A percentile compares a stretch with the other conserved stretches of the same genome.
Evolutionary conservation across 92 coral and sea anemone species (phyloP).

Genomic region (Bergia sp.): DNA sequence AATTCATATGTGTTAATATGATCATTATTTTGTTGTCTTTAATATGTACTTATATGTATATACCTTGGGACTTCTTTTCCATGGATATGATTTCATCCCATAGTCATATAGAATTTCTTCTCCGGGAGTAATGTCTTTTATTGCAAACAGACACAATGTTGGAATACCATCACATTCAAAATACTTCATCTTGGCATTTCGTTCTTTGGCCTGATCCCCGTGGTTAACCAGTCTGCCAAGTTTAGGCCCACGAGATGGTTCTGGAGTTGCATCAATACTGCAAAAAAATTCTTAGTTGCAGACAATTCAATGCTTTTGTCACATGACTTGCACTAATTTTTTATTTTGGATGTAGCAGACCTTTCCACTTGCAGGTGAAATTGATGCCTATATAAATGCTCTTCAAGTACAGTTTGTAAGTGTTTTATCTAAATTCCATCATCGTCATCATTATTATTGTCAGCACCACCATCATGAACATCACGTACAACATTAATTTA

Average conservation of each 20-base stretch:
- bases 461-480: not conserved
- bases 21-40: not conserved
- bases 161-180: slow-evolving; percentile 3
- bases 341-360: not conserved
- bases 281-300: not conserved
- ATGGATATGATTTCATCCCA: slow-evolving; percentile 29
- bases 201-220: not conserved
- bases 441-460: not conserved
- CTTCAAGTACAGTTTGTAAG: not conserved
- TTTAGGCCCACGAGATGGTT: slow-evolving; percentile 12
- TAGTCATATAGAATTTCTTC: slow-evolving; percentile 42
- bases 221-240: slow-evolving; percentile 41
- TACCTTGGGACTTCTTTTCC: slow-evolving; percentile 19
- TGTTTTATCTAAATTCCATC: not conserved
- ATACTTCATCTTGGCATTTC: slow-evolving; percentile 38
- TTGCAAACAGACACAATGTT: slow-evolving; percentile 30
- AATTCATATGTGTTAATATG: too few species aligned
- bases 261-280: slow-evolving; percentile 43
- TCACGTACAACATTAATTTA: not conserved
- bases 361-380: not conserved
- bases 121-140: slow-evolving; percentile 9
- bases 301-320: not conserved
- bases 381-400: not conserved
- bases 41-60: not conserved
- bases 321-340: not conserved